A percentile compares a stretch with the other conserved stretches of the same genome.
phyloP scores from a whole-genome alignment of 2,888 invertebrate species.

The Drosophila cognata region DNA sequence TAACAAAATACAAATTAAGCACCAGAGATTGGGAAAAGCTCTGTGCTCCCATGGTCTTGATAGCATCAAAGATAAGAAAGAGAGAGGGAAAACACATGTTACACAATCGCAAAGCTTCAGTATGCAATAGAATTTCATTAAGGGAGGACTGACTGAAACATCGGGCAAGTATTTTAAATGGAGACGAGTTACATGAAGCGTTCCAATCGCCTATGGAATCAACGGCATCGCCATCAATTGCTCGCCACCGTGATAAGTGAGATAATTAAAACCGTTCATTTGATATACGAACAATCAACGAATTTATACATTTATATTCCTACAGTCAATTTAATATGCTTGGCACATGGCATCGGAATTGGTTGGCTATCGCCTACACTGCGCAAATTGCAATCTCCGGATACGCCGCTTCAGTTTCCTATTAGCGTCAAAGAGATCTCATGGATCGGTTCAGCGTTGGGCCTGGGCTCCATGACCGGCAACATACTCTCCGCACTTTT shows the following conservation, averaged over 20 bases:
- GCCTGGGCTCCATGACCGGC: constrained; percentile 80
- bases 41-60: background rate
- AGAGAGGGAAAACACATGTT: background rate
- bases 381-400: constrained; percentile 70
- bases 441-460: constrained; percentile 82
- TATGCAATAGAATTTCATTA: background rate
- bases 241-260: constrained; percentile 71
- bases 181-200: constrained; percentile 21
- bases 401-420: constrained; percentile 66
- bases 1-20: background rate
- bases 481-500: constrained; percentile 72
- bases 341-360: constrained; percentile 82
- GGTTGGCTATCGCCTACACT: constrained; percentile 84
- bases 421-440: constrained; percentile 72
- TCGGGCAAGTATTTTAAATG: background rate
- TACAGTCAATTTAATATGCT: constrained; percentile 81
- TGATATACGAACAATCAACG: background rate
- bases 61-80: background rate
- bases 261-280: background rate
- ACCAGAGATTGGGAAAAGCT: background rate
- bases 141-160: background rate
- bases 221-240: constrained; percentile 66
- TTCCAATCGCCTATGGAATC: constrained; percentile 55
- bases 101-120: background rate
- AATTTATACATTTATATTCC: background rate